Conservation (phyloP, 2,888 invertebrate genomes). For the Coenonympha glycerion region DNA sequence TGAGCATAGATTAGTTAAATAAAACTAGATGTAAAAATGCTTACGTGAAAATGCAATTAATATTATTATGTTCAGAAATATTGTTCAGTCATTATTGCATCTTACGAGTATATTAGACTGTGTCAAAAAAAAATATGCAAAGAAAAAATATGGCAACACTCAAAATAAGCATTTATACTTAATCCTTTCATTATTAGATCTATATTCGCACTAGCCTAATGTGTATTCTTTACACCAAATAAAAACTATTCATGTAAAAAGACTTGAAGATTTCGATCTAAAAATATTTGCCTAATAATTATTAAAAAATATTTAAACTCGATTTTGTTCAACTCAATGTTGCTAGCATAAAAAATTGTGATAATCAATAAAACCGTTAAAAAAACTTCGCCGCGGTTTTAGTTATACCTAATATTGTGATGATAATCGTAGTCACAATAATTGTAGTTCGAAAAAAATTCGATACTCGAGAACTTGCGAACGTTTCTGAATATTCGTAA, state of each 20-base stretch:
- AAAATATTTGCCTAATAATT: not conserved
- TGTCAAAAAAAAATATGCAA: not conserved
- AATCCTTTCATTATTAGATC: not conserved
- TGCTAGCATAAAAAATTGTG: not conserved
- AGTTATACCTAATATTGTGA: not conserved
- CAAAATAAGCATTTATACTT: not conserved
- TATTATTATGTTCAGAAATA: slow-evolving; percentile 8
- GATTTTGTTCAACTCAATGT: not conserved
- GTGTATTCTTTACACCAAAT: not conserved
- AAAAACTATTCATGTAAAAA: not conserved
- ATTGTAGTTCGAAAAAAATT: too few species aligned
- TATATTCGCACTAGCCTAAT: not conserved
- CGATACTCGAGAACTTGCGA: too few species aligned
- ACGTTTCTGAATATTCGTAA: too few species aligned
- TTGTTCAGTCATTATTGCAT: slow-evolving; percentile 16
- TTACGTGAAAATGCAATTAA: slow-evolving; percentile 24
- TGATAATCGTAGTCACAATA: not conserved
- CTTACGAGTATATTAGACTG: not conserved
- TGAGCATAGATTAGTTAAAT: slow-evolving; percentile 28
- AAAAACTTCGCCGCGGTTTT: not conserved
- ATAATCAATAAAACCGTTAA: not conserved
- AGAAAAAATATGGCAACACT: slow-evolving; percentile 6
- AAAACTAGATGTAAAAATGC: slow-evolving; percentile 28
- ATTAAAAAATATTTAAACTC: not conserved
- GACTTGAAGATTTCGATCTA: slow-evolving; percentile 3